These are phyloP conservation scores for Epinephelus cyanopodus DNA, from an alignment of 2,113 vertebrate species.

Conservation along the genomic window DNA sequence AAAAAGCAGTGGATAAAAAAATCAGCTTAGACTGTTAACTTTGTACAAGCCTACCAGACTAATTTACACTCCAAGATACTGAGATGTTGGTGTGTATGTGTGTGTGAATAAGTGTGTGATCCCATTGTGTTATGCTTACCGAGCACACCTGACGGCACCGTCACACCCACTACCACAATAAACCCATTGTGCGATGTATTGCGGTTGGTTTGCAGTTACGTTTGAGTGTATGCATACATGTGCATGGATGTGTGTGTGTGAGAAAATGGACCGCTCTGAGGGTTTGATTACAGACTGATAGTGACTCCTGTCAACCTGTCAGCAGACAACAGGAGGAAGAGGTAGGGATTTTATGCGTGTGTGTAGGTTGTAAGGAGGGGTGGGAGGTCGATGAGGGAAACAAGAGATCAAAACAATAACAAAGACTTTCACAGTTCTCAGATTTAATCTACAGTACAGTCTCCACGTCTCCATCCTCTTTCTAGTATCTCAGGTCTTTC, in stretches of 20 bases:
- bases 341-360: not conserved
- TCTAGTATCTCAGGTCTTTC: not conserved
- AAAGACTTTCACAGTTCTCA: constrained; percentile 36
- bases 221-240: not conserved
- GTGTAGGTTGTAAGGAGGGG: constrained; percentile 1
- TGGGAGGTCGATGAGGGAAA: not conserved
- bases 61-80: not conserved
- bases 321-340: constrained; percentile 27
- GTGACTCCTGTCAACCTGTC: constrained; percentile 38
- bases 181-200: constrained; percentile 37
- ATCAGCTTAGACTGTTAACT: not conserved
- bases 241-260: not conserved
- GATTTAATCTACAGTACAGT: not conserved
- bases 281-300: constrained; percentile 71
- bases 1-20: not conserved
- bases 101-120: not conserved
- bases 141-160: constrained; percentile 28
- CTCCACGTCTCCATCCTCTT: not conserved
- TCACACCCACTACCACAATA: constrained; percentile 48
- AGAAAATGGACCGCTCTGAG: constrained; percentile 12
- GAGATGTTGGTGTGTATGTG: not conserved
- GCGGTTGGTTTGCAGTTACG: constrained; percentile 7
- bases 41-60: not conserved
- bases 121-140: constrained; percentile 3
- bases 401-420: constrained; percentile 31